Conservation (phyloP, 2,888 invertebrate genomes). For the Panopea generosa region DNA sequence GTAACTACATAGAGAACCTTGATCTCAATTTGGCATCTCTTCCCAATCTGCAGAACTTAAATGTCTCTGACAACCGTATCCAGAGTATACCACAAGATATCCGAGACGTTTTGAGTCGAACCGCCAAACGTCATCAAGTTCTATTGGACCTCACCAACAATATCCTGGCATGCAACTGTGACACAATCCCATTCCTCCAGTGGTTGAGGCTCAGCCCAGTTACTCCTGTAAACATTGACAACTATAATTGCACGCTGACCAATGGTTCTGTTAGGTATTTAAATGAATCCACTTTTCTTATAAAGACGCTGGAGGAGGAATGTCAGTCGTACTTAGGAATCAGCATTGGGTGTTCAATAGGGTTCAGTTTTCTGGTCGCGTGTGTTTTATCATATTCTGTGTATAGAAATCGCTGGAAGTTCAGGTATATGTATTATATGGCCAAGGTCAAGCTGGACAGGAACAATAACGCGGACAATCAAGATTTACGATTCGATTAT, state of each 20-base stretch:
- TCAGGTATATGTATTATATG: constrained; percentile 58
- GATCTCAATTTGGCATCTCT: constrained; percentile 17
- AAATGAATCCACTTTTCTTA: constrained; percentile 3
- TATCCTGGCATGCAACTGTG: constrained; percentile 47
- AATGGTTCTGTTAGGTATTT: constrained; percentile 25
- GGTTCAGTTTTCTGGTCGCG: constrained; percentile 20
- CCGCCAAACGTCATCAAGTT: constrained; percentile 11
- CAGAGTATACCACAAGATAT: constrained; percentile 10
- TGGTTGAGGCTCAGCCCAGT: constrained; percentile 39
- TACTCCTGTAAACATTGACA: constrained; percentile 16
- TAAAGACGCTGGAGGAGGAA: constrained; percentile 27
- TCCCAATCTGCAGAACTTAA: constrained; percentile 14
- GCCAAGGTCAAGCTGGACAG: constrained; percentile 43
- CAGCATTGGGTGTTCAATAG: constrained; percentile 22
- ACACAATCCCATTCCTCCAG: constrained; percentile 38
- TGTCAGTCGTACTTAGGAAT: constrained; percentile 43
- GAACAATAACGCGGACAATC: constrained; percentile 8
- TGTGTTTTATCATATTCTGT: constrained; percentile 23
- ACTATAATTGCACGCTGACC: constrained; percentile 42
- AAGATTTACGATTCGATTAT: constrained; percentile 50
- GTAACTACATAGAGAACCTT: constrained; percentile 38
- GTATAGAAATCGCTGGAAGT: constrained; percentile 46
- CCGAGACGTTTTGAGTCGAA: constrained; percentile 9
- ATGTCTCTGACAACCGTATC: constrained; percentile 43
- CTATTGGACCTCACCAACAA: constrained; percentile 33